Base-by-base conservation (phyloP, 2,888 invertebrate species). In the Cheilosia variabilis region DNA sequence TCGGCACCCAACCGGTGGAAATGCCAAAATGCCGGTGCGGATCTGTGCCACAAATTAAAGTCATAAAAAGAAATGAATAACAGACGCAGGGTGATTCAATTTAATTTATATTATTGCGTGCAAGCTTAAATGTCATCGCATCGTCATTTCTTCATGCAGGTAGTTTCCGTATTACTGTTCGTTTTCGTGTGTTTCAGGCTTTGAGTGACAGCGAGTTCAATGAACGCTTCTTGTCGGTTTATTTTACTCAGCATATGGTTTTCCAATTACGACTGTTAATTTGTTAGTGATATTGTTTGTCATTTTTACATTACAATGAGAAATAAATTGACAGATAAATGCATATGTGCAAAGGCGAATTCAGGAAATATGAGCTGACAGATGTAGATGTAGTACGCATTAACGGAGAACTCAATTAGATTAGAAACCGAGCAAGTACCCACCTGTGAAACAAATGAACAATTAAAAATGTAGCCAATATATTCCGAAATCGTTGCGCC, bases 121-220 rank as follows among this genome's bases (percentile, higher is more conserved):
- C 13, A 34, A 60, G 24, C 55, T 53, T 13, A 62, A 62, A 41
- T 43, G 15, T 13, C 43, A 43, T 62, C 41, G 72, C 43, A 43
- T 53, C 43, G 72, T 34, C 69, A 43, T 73, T 55, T 31, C 31
- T 34, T 13, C 9, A 34, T 73, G 63, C 73, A 73, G 73, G 73
- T 73, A 73, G 73, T 63, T 73, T 73, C 73, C 73, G 73, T 53
- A 45, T 63, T 71, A 47, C 34, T 15, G 37, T 37, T 37, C 13
- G 1, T 55, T 73, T 62, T 73, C 53, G 53, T 24, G 31, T 47
- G 71, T 13, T 10, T 45, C 15, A 45, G 7, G 2, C 7, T 19
- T 31, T 9, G 15, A 19, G 34, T 24, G 47, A 17, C 24, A 41
- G 13, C 6, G 53, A 34, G 73, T 73, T 73, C 73, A 43, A 31